Base-by-base conservation (phyloP, 2,888 invertebrate species). In the Conomelus anceps region DNA sequence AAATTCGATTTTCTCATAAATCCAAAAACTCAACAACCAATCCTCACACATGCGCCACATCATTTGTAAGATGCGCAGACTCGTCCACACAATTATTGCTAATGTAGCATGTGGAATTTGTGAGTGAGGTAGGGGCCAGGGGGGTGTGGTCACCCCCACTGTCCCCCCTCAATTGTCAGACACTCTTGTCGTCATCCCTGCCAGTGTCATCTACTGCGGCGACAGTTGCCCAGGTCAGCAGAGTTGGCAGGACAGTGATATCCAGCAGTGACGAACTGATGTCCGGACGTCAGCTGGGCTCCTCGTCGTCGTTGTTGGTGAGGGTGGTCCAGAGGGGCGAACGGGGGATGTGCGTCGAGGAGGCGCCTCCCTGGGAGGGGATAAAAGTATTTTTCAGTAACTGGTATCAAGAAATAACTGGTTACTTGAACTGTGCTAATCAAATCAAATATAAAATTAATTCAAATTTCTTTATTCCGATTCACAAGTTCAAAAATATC, bases 311-410 rank as follows among this genome's bases (percentile, higher is more conserved):
- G 87, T 91, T 91, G 92, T 95, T 95, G 89, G 97, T 97, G 92
- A 97, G 94, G 89, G 97, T 96, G 88, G 96, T 96, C 97, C 97
- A 97, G 91, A 97, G 94, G 88, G 97, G 97, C 91, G 91, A 91
- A 6, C 91, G 91, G 0, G 91, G 91, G 13, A 89, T 89, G 13
- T 84, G 86, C 22, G 86, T 22, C 26, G 87, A 88, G 84, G 86
- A 87, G 90, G 90, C 89, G 89, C 89, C 23, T 84, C 90, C 90
- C 89, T 89, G 87, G 3, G 23, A 89, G 13, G 22, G n/a, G 3
- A 87, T 4, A 86, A 22, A 23, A 86, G 17, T 22, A 17, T 85
- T 1, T 1, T 34, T 34, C 13, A 63, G n/a, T 63, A 20, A 63
- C 7, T 1, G 7, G n/a, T n/a, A 4, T 1, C 1, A 63, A 3